These are phyloP conservation scores for Lagorchestes hirsutus DNA, from an alignment of 2,797 vertebrate genomes.

Conservation along the genomic window DNA sequence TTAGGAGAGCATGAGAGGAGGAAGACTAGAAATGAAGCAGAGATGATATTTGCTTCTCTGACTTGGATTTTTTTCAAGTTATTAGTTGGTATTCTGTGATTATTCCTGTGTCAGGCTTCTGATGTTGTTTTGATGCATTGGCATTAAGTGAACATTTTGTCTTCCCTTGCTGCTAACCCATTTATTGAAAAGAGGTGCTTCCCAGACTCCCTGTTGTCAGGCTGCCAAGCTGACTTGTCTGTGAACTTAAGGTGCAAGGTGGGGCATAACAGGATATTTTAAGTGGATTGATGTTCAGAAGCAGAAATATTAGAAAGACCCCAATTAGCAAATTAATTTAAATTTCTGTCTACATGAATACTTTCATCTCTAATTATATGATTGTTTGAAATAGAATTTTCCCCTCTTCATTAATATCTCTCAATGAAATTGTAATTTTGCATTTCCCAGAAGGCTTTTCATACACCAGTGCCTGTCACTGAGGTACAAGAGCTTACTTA, in stretches of 20 bases:
- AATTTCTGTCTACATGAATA: background rate
- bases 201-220: background rate
- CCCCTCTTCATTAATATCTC: constrained; percentile 25
- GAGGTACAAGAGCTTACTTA: constrained; percentile 28
- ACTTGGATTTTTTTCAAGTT: background rate
- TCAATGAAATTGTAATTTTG: constrained; percentile 27
- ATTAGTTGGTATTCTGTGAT: background rate
- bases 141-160: background rate
- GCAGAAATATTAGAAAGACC: background rate
- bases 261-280: background rate
- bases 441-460: constrained; percentile 53
- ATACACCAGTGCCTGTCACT: constrained; percentile 9
- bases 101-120: background rate
- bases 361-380: constrained; percentile 48
- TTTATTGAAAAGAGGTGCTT: background rate
- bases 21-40: constrained; percentile 7
- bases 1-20: background rate
- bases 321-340: constrained; percentile 37
- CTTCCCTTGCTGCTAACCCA: background rate
- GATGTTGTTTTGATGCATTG: background rate
- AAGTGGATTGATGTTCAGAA: constrained; percentile 42
- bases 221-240: background rate
- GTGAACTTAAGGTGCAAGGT: background rate
- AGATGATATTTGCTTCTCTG: background rate
- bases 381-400: constrained; percentile 39